A percentile compares a stretch with the other conserved stretches of the same genome.
Conservation (phyloP, 2,888 invertebrate species). For the Perithous albicinctus region DNA sequence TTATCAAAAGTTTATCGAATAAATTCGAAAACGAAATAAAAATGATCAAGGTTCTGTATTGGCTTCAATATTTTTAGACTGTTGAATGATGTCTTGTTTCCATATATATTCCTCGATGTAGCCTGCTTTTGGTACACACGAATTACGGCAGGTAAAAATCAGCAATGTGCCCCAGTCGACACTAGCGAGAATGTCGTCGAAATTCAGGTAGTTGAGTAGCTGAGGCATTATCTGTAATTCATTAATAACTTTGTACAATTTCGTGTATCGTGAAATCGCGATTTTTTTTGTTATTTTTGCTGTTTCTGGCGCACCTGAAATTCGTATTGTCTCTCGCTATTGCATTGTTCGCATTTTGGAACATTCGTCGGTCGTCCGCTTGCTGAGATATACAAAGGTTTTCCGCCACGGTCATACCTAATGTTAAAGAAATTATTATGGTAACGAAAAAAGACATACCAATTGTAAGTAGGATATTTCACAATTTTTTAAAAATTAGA, state of each 20-base stretch:
- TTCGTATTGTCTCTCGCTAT: constrained; percentile 93
- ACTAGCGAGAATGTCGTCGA: constrained; percentile 87
- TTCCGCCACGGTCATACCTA: constrained; percentile 92
- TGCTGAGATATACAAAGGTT: constrained; percentile 93
- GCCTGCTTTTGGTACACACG: constrained; percentile 88
- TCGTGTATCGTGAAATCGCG: too few species aligned
- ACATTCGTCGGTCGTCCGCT: constrained; percentile 86
- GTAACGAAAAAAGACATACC: background rate
- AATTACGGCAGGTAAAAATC: constrained; percentile 93
- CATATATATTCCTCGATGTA: constrained; percentile 93
- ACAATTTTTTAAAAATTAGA: too few species aligned
- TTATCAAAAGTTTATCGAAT: too few species aligned
- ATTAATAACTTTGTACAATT: background rate
- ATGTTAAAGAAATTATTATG: background rate
- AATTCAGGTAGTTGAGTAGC: constrained; percentile 89
- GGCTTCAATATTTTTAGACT: background rate
- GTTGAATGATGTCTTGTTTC: constrained; percentile 92
- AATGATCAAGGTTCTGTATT: constrained; percentile 23
- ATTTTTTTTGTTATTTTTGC: background rate
- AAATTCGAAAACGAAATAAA: constrained; percentile 12
- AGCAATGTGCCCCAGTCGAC: constrained; percentile 97
- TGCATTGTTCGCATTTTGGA: constrained; percentile 92
- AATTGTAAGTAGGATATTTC: background rate
- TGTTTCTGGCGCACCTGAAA: constrained; percentile 89
- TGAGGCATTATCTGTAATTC: constrained; percentile 94